phyloP scores from a whole-genome alignment of 2,888 invertebrate genomes.

The Octonoba sinensis region DNA sequence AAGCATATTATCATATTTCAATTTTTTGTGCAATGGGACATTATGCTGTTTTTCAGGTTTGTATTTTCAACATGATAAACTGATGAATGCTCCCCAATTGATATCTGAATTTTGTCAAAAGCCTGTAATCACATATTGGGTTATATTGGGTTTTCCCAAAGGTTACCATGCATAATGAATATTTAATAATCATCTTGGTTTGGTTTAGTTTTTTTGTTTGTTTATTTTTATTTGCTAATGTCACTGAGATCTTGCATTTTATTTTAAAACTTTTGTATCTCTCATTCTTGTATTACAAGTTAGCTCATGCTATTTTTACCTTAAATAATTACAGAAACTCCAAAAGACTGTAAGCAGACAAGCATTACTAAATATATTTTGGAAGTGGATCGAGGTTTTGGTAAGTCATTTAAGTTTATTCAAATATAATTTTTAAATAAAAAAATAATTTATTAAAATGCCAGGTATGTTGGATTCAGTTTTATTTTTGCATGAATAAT shows the following conservation, averaged over 20 bases:
- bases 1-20: too few relatives aligned
- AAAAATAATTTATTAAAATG: background rate
- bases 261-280: background rate
- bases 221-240: too few relatives aligned
- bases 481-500: background rate
- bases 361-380: constrained; percentile 79
- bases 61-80: too few relatives aligned
- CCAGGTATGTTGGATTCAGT: background rate
- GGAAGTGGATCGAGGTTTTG: constrained; percentile 79
- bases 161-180: too few relatives aligned
- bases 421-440: background rate
- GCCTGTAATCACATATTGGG: too few relatives aligned
- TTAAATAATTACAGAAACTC: constrained; percentile 75
- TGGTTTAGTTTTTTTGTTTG: background rate
- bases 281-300: background rate
- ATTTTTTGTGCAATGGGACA: too few relatives aligned
- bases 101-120: too few relatives aligned
- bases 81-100: too few relatives aligned
- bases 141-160: too few relatives aligned
- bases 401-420: constrained; percentile 14
- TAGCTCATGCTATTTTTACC: background rate
- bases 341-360: constrained; percentile 82
- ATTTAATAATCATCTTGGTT: too few relatives aligned
- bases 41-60: too few relatives aligned
- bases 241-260: constrained; percentile 1